phyloP scores from a whole-genome alignment of 1,140 invertebrate genomes.

The Uloborus diversus region DNA sequence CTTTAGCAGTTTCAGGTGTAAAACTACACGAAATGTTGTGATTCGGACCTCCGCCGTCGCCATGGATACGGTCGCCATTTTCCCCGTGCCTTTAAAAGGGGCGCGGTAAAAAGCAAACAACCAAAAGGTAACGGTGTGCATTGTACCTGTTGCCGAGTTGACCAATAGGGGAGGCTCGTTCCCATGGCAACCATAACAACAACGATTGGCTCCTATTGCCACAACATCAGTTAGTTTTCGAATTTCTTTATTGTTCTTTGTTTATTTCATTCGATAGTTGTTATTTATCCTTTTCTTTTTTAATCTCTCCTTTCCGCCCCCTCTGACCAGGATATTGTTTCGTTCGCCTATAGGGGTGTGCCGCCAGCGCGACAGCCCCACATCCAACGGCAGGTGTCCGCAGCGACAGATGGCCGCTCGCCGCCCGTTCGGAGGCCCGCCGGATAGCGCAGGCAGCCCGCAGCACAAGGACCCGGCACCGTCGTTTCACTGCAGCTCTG shows the following conservation, averaged over 20 bases:
- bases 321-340: conserved; percentile 43
- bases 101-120: no score
- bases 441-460: conserved; percentile 15
- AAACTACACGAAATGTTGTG: conserved; percentile 35
- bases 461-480: conserved; percentile 36
- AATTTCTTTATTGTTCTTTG: conserved; percentile 51
- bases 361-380: conserved; percentile 14
- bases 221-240: conserved; percentile 43
- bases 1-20: neutral
- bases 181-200: conserved; percentile 53
- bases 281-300: conserved; percentile 50
- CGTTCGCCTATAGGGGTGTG: conserved; percentile 25
- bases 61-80: conserved; percentile 37
- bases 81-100: conserved; percentile 21
- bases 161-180: conserved; percentile 39
- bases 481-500: neutral
- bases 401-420: conserved; percentile 29
- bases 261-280: conserved; percentile 45
- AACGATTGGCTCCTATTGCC: conserved; percentile 37
- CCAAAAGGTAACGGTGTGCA: conserved; percentile 29
- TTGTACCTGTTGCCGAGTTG: conserved; percentile 55
- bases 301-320: no score
- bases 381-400: conserved; percentile 24
- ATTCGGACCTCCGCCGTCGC: conserved; percentile 14
- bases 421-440: conserved; percentile 9